A percentile compares a stretch with the other conserved stretches of the same genome.
phyloP scores from a whole-genome alignment of 2,797 vertebrate genomes.

The Muraenolepis orangiensis region DNA sequence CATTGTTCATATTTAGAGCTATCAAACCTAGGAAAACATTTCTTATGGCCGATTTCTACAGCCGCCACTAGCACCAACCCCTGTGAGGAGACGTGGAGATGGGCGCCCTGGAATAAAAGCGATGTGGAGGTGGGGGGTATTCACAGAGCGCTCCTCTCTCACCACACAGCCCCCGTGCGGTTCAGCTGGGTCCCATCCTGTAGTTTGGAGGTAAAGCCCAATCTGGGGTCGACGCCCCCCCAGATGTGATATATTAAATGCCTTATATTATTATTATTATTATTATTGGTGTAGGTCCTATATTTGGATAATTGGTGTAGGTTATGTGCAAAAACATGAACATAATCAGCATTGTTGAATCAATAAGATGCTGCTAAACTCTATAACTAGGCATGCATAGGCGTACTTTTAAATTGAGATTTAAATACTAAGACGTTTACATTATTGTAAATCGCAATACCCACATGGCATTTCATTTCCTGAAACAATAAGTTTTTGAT shows the following conservation, averaged over 20 bases:
- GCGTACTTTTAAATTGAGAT: neutral
- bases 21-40: constrained; percentile 6
- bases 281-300: too few relatives aligned
- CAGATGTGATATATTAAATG: neutral
- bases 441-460: neutral
- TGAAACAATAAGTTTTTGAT: too few relatives aligned
- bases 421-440: too few relatives aligned
- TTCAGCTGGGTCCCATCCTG: constrained; percentile 19
- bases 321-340: too few relatives aligned
- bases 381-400: neutral
- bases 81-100: constrained; percentile 27
- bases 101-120: constrained; percentile 23
- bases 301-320: too few relatives aligned
- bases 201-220: neutral
- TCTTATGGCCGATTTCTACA: constrained; percentile 20
- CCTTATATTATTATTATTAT: neutral
- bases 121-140: neutral
- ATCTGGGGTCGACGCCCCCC: neutral
- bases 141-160: neutral
- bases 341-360: too few relatives aligned
- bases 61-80: constrained; percentile 28
- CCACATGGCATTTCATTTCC: neutral
- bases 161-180: constrained; percentile 28
- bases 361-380: too few relatives aligned
- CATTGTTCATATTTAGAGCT: constrained; percentile 19